Evolutionary conservation across 2,113 vertebrate species (phyloP).

Genomic region (Oenanthe oenanthe): DNA sequence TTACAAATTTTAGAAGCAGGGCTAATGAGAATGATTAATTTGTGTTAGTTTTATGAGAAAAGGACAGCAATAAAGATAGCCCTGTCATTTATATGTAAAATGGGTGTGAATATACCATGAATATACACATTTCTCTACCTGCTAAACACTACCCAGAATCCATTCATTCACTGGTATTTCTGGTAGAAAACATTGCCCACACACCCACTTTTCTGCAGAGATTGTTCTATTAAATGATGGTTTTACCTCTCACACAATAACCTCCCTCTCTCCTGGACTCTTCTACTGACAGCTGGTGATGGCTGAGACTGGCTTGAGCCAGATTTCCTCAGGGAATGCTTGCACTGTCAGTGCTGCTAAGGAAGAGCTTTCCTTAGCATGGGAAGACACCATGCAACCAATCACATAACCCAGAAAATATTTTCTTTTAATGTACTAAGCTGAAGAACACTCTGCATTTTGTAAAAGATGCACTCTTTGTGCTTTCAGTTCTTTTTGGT

Average conservation of each 20-base stretch:
- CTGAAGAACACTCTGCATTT: background rate
- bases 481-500: background rate
- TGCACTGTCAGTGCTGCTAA: background rate
- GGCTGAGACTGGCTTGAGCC: background rate
- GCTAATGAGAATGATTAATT: background rate
- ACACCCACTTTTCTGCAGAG: background rate
- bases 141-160: background rate
- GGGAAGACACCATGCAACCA: background rate
- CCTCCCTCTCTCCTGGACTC: background rate
- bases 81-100: accelerated
- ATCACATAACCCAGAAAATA: background rate
- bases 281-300: background rate
- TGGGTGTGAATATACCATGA: background rate
- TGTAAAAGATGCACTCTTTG: background rate
- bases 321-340: background rate
- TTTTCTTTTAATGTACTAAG: background rate
- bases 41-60: background rate
- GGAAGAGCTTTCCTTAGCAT: background rate
- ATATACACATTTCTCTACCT: background rate
- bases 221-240: background rate
- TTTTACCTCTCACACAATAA: background rate
- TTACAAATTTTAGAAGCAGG: background rate
- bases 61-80: background rate
- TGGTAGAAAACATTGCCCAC: background rate
- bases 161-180: background rate